Evolutionary conservation across 2,888 invertebrate species (phyloP), one percentile per base, ranked within the genome.

Genomic region (Epirrhoe tristata): DNA sequence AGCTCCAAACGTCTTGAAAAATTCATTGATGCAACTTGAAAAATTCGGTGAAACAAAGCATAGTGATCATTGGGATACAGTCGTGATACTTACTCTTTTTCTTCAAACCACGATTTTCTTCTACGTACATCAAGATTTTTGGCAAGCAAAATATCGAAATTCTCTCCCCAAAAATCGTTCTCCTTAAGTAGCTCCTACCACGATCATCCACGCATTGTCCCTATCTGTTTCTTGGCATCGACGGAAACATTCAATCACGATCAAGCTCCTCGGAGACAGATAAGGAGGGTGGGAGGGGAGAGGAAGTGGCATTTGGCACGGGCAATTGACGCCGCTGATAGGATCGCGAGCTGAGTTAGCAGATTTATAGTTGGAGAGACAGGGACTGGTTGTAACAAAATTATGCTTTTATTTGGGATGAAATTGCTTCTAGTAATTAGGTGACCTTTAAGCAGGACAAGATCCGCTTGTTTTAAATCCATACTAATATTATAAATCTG

Each of bases 281-380:
- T 91, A 90, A 90, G 89, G 81, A 75, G 67, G 72, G 69, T 69
- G 74, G 70, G 77, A 71, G 73, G 77, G 77, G 79, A 66, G 77
- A 78, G 89, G 87, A 89, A 89, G 91, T 90, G 90, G 91, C 90
- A 90, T 93, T 92, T 93, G 94, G 93, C 93, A 93, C 93, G 93
- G 91, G 93, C 94, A 93, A 94, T 94, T 94, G 93, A 93, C 92
- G 92, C 84, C 85, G 81, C 88, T 94, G 94, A 94, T 94, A 94
- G 92, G 87, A 94, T 93, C 93, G 89, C 82, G 82, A 87, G 92
- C 93, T 93, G 92, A 92, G 85, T 85, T 87, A 83, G 93, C 93
- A 91, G 83, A 86, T 84, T 79, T 81, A 78, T 83, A 87, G 67
- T 46, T 56, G 52, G 39, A 48, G 43, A 60, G 59, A 43, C 60